Percentiles rank a stretch among this genome's conserved stretches.
phyloP scores from a whole-genome alignment of 64 coral and sea anemone species.

The Astreopora myriophthalma region DNA sequence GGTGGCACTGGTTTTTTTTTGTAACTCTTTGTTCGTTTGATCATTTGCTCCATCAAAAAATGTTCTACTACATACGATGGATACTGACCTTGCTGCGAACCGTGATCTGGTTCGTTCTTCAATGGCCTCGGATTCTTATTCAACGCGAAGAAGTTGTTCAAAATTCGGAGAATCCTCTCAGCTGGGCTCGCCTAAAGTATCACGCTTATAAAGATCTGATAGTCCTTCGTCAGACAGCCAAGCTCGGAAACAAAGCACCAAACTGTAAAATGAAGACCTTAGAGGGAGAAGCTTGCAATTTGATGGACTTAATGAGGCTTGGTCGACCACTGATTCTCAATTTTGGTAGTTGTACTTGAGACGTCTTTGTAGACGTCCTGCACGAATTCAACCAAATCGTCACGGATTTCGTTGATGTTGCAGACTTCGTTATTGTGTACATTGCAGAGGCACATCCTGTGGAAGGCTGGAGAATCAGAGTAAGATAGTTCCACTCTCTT shows the following conservation, averaged over 20 bases:
- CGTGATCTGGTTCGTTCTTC: neutral
- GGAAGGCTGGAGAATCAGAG: conserved; percentile 26
- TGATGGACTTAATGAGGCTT: conserved; percentile 41
- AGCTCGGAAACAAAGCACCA: conserved; percentile 20
- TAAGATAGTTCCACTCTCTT: neutral
- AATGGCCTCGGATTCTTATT: neutral
- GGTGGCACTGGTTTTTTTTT: too few relatives aligned
- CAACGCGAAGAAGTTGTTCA: neutral
- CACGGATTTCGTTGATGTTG: conserved; percentile 19
- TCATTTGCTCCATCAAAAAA: neutral
- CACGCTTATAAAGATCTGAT: neutral
- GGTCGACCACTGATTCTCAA: conserved; percentile 43
- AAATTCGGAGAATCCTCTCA: neutral
- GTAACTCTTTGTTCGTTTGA: neutral
- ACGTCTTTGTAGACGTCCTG: neutral
- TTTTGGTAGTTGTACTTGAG: conserved; percentile 55
- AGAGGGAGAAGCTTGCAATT: neutral
- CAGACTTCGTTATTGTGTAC: conserved; percentile 52
- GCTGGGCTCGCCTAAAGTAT: neutral
- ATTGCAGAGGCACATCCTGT: conserved; percentile 18
- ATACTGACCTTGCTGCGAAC: neutral
- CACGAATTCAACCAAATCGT: conserved; percentile 13
- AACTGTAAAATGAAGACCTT: conserved; percentile 7
- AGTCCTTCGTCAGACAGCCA: neutral
- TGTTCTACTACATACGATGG: neutral